Conservation (phyloP, 2,113 vertebrate genomes). For the Turdus rufiventris region DNA sequence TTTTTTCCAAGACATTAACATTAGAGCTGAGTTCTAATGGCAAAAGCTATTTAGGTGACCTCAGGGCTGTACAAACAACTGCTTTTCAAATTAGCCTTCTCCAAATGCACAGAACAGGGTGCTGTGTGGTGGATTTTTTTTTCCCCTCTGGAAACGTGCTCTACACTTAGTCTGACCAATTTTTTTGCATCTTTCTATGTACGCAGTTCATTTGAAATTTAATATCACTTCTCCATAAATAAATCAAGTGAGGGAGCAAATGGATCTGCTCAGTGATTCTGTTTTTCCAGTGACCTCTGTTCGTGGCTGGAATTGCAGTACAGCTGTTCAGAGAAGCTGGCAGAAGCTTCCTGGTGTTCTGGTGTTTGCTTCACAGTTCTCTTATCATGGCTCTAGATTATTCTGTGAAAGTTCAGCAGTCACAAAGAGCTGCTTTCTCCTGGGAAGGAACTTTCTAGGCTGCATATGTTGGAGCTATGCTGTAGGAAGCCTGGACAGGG, state of each 20-base stretch:
- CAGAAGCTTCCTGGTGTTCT: background rate
- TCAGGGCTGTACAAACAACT: slow-evolving; percentile 2
- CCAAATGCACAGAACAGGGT: background rate
- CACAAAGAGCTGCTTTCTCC: background rate
- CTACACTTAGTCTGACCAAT: background rate
- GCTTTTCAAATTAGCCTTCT: background rate
- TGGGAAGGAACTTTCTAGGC: background rate
- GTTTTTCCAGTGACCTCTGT: background rate
- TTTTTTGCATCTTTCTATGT: background rate
- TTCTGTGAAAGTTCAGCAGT: background rate
- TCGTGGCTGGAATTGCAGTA: background rate
- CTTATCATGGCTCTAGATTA: background rate
- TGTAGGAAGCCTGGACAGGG: background rate
- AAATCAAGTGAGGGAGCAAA: background rate
- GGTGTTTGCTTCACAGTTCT: background rate
- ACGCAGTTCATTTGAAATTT: background rate
- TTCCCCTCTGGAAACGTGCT: background rate
- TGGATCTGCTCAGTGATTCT: background rate
- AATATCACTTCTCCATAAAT: background rate
- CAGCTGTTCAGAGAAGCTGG: background rate
- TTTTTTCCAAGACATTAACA: background rate
- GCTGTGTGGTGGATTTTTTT: background rate
- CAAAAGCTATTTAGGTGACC: background rate
- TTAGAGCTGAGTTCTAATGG: slow-evolving; percentile 9
- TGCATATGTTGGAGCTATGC: background rate